Evolutionary conservation across 2,113 vertebrate genomes (phyloP).

Genomic region (Phyllostomus discolor): DNA sequence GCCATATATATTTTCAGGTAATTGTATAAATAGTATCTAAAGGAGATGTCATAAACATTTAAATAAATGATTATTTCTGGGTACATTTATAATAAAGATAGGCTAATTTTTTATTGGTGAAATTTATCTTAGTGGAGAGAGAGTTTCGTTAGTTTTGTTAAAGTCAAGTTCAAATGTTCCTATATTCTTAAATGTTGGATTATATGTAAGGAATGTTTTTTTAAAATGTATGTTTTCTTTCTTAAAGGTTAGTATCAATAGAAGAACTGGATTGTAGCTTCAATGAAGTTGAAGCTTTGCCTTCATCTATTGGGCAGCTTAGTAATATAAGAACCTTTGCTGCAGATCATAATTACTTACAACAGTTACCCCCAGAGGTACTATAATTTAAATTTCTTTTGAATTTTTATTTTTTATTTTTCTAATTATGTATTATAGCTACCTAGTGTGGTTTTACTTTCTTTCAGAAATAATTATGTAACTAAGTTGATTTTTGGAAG

Average conservation of each 20-base stretch:
- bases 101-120: neutral
- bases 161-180: conserved; percentile 12
- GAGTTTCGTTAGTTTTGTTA: conserved; percentile 12
- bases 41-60: neutral
- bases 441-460: neutral
- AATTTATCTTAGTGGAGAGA: conserved; percentile 1
- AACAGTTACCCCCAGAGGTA: conserved; percentile 93
- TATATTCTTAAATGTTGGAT: conserved; percentile 18
- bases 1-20: neutral
- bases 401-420: conserved; percentile 9
- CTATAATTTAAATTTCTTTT: conserved; percentile 31
- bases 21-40: neutral
- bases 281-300: conserved; percentile 96
- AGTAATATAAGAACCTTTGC: conserved; percentile 93
- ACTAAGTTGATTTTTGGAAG: neutral
- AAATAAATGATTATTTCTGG: conserved; percentile 7
- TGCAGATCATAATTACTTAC: conserved; percentile 96
- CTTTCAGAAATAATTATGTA: conserved; percentile 26
- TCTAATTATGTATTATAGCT: neutral
- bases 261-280: conserved; percentile 98
- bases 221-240: neutral
- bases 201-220: neutral
- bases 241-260: conserved; percentile 84
- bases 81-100: neutral
- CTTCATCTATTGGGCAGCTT: conserved; percentile 91